Base-by-base conservation (phyloP, 1,140 invertebrate species). In the Drosophila oshimai region DNA sequence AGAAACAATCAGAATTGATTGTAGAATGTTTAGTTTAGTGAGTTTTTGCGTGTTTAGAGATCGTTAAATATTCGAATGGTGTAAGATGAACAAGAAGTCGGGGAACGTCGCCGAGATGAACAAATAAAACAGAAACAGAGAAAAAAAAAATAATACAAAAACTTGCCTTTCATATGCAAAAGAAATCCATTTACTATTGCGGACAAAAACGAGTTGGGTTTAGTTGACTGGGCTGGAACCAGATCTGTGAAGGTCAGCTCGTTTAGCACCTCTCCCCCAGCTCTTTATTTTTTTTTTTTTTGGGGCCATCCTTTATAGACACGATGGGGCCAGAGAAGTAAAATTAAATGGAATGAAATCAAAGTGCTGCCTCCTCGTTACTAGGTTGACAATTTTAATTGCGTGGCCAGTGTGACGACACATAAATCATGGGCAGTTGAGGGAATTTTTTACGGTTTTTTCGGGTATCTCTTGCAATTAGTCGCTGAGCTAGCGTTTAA, bases 161-260 rank as follows among this genome's bases (percentile, higher is more conserved):
- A 57, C 53, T 65, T 7, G 71, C 70, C 80, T 79, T 83, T 83
- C 75, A 79, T 83, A 83, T 86, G 79, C 79, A 74, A 79, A 83
- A 61, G 36, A 47, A 71, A 51, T 51, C 61, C 67, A 72, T 70
- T 64, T 65, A 78, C 50, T 53, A 65, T 41, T 33, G 60, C 60
- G 15, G 60, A 67, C 68, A 67, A 71, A 79, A 80, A 75, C 58
- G 53, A 74, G 79, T 50, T 51, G 47, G 42, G 44, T 49, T 71
- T 51, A 57, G 51, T 34, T 39, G 42, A 49, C 53, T 67, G 67
- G 26, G 44, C 41, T 29, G 28, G 74, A 83, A 83, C 79, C 74
- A 79, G 79, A 83, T 86, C 34, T 79, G 37, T 86, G 79, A 83
- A 83, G 79, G 79, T 83, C 79, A 83, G 54, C 75, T 45, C 58